A percentile compares a stretch with the other conserved stretches of the same genome.
Conservation (phyloP, 2,113 vertebrate genomes). For the Cebus imitator region DNA sequence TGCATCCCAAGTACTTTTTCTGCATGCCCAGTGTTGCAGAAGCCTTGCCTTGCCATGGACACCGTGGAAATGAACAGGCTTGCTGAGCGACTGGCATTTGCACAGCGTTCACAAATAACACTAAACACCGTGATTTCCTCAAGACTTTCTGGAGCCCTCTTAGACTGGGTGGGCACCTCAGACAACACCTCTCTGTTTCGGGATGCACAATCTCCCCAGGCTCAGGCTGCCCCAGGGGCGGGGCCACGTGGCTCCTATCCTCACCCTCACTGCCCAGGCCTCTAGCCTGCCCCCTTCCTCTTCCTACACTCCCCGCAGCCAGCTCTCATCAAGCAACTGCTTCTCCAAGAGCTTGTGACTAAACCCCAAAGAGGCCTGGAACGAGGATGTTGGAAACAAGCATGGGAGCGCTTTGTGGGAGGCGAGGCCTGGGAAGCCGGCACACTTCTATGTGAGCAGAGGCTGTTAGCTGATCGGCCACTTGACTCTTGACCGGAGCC, state of each 20-base stretch:
- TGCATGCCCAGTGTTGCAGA: background rate
- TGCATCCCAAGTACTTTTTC: background rate
- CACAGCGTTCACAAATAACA: background rate
- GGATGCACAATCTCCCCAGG: too few relatives aligned
- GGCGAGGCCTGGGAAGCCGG: conserved; percentile 24
- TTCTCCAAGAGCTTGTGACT: background rate
- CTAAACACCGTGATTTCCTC: background rate
- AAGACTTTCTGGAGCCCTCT: background rate
- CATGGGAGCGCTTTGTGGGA: background rate
- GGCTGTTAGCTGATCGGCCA: background rate
- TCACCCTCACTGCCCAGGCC: rapidly evolving
- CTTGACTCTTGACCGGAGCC: conserved; percentile 50
- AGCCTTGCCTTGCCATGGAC: background rate
- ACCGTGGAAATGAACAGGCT: background rate
- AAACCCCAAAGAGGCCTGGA: background rate
- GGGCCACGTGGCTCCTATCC: too few relatives aligned
- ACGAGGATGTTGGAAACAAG: conserved; percentile 8
- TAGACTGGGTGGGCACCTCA: background rate
- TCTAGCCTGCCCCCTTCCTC: background rate
- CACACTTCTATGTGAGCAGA: conserved; percentile 22
- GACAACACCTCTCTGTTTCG: background rate
- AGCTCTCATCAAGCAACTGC: background rate
- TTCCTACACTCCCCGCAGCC: background rate
- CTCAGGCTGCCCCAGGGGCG: background rate
- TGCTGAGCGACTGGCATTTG: background rate